Evolutionary conservation across 2,113 vertebrate species (phyloP).

Genomic region (Aramus guarauna): DNA sequence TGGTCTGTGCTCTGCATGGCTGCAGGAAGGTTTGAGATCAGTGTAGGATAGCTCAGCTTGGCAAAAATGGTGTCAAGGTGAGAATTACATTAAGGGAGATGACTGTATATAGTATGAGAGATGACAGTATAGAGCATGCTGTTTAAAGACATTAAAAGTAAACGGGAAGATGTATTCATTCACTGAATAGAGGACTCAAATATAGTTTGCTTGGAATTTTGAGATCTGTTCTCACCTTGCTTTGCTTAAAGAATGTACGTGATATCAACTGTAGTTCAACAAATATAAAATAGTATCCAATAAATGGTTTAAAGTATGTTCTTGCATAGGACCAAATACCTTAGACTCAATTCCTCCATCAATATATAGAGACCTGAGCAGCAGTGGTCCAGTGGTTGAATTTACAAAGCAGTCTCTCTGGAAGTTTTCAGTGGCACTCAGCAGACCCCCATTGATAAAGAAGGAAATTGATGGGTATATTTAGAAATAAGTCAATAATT

Average conservation of each 20-base stretch:
- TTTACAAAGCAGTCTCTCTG: background rate
- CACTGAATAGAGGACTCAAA: background rate
- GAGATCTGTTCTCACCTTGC: background rate
- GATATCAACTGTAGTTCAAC: background rate
- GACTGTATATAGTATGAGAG: background rate
- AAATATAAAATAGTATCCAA: background rate
- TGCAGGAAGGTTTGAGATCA: background rate
- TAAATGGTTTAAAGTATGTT: background rate
- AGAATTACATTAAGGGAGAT: background rate
- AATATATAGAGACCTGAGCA: background rate
- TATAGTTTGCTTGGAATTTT: background rate
- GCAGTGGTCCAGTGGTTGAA: background rate
- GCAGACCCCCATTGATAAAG: fast-evolving
- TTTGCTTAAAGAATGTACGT: background rate
- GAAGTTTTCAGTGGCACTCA: background rate
- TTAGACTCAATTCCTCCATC: background rate
- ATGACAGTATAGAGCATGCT: background rate
- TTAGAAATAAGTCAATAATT: background rate
- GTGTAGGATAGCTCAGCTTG: background rate
- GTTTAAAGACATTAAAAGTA: background rate
- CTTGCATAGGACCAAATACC: background rate
- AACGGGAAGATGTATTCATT: background rate
- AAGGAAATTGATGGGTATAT: background rate
- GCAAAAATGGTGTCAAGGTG: background rate
- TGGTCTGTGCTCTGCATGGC: background rate